Conservation (phyloP, 2,113 vertebrate genomes). For the Anguilla rostrata region DNA sequence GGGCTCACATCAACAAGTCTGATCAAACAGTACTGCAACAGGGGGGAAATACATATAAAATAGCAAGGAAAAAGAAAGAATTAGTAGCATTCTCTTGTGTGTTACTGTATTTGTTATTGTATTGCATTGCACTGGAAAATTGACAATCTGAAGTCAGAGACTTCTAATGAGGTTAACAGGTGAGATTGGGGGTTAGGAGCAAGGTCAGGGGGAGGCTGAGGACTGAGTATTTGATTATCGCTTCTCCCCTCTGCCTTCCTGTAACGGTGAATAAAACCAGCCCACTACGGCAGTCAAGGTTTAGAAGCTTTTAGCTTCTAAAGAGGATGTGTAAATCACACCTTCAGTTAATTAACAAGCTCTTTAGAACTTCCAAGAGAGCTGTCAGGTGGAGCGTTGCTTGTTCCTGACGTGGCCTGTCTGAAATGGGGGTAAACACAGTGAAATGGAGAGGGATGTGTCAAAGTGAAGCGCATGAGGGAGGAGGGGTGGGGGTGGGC, state of each 20-base stretch:
- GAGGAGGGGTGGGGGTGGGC: background rate
- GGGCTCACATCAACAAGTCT: conserved; percentile 53
- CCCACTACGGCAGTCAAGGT: conserved; percentile 57
- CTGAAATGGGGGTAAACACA: conserved; percentile 18
- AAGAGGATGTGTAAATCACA: conserved; percentile 73
- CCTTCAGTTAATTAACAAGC: conserved; percentile 86
- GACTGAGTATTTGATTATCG: conserved; percentile 46
- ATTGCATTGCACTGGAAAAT: too few species aligned
- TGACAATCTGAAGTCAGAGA: too few species aligned
- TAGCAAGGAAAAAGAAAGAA: too few species aligned
- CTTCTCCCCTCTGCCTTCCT: conserved; percentile 47
- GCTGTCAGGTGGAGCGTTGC: conserved; percentile 75
- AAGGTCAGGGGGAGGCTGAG: conserved; percentile 36
- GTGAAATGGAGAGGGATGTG: conserved; percentile 14
- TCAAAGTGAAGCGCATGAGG: background rate
- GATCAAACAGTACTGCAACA: conserved; percentile 56
- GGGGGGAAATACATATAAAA: background rate
- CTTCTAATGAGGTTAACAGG: conserved; percentile 32
- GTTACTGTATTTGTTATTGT: too few species aligned
- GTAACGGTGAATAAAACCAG: conserved; percentile 71
- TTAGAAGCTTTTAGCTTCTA: conserved; percentile 64
- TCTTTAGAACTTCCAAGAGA: conserved; percentile 78
- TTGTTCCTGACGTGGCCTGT: conserved; percentile 68
- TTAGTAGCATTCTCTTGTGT: too few species aligned
- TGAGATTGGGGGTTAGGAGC: conserved; percentile 55